A percentile compares a stretch with the other conserved stretches of the same genome.
Evolutionary conservation across 2,888 invertebrate species (phyloP).

Genomic region (Tetranychus piercei): DNA sequence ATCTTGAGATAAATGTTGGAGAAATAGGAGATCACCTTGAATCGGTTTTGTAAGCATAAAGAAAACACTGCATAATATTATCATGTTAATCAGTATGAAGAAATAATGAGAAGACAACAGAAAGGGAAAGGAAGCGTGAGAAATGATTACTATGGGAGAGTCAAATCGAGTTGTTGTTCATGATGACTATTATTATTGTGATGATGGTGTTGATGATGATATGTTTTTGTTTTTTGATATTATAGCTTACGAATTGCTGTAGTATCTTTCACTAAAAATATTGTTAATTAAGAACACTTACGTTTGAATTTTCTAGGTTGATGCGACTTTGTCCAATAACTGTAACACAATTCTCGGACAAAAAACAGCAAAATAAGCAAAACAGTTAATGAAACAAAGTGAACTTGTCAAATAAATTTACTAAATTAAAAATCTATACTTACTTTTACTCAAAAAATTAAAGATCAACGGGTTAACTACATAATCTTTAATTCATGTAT

Average conservation of each 20-base stretch:
- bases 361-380: too few species aligned
- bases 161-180: not conserved
- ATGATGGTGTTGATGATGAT: not conserved
- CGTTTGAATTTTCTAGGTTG: too few species aligned
- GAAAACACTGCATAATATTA: not conserved
- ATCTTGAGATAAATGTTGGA: not conserved
- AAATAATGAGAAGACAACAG: not conserved
- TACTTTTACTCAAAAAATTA: too few species aligned
- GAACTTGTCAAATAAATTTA: too few species aligned
- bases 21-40: not conserved
- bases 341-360: too few species aligned
- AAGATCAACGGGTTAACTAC: too few species aligned
- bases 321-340: too few species aligned
- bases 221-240: not conserved
- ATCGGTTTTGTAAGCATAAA: not conserved
- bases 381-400: too few species aligned
- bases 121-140: constrained; percentile 1
- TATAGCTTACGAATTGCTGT: not conserved
- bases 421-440: too few species aligned
- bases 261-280: not conserved
- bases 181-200: not conserved
- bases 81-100: not conserved
- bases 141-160: not conserved
- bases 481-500: too few species aligned
- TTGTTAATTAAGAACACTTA: too few species aligned